These are phyloP conservation scores for Heliconius ismenius DNA, from an alignment of 2,888 invertebrate genomes.

Conservation along the genomic window DNA sequence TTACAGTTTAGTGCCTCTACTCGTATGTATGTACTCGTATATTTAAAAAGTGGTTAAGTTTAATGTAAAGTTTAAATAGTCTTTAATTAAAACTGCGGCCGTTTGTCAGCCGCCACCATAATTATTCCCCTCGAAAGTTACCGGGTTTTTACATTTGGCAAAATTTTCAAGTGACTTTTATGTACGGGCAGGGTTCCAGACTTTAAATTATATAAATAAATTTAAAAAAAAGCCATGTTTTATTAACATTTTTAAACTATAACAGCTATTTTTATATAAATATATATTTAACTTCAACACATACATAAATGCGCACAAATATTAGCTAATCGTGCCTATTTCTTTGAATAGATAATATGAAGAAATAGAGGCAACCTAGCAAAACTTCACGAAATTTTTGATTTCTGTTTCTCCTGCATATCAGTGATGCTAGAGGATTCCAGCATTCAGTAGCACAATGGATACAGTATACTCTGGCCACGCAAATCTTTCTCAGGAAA, in stretches of 20 bases:
- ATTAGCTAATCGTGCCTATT: no score
- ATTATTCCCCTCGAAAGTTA: constrained; percentile 33
- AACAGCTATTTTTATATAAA: neutral
- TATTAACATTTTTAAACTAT: neutral
- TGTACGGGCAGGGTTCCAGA: constrained; percentile 29
- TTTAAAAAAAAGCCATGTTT: neutral
- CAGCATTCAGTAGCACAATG: no score
- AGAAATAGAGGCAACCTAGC: no score
- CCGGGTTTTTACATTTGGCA: constrained; percentile 27
- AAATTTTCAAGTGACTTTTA: constrained; percentile 35
- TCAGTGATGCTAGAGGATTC: no score
- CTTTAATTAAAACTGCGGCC: constrained; percentile 35
- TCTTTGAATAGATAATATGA: no score
- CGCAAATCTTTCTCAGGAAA: no score
- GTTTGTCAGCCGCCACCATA: constrained; percentile 32
- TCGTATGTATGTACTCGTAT: neutral
- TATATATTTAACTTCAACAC: no score
- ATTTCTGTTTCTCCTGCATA: no score
- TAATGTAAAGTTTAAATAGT: constrained; percentile 31
- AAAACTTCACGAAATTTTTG: no score
- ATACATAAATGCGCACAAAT: no score
- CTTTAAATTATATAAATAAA: constrained; percentile 7
- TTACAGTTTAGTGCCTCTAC: neutral
- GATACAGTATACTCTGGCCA: no score
- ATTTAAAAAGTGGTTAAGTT: constrained; percentile 20